Percentiles rank a stretch among this genome's conserved stretches.
Evolutionary conservation across 23 tunicate species (phyloP).

Genomic region (Halocynthia aurantium): DNA sequence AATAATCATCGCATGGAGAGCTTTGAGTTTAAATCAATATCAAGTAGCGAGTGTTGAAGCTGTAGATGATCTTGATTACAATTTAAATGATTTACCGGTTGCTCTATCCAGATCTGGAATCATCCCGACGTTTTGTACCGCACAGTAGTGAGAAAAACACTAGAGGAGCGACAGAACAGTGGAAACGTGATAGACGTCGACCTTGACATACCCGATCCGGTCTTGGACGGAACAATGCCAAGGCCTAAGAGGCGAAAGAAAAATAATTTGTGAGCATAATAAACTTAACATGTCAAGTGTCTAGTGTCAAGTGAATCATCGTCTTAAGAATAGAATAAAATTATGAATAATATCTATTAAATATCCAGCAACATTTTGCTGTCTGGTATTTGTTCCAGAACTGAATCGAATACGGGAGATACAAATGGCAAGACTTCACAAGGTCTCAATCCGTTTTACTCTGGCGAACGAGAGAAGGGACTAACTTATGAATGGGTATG

Average conservation of each 20-base stretch:
- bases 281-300: not conserved
- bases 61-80: not conserved
- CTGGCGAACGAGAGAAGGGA: slow-evolving; percentile 56
- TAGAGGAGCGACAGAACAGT: slow-evolving; percentile 31
- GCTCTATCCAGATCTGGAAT: slow-evolving; percentile 75
- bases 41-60: not conserved
- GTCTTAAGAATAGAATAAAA: not conserved
- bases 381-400: slow-evolving; percentile 14
- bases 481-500: slow-evolving; percentile 75
- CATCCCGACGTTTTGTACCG: slow-evolving; percentile 92
- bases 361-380: slow-evolving; percentile 20
- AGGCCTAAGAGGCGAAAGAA: slow-evolving; percentile 4
- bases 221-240: slow-evolving; percentile 5
- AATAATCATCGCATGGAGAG: too few species aligned
- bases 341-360: not conserved
- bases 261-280: not conserved
- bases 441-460: slow-evolving; percentile 15
- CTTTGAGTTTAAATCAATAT: too few species aligned
- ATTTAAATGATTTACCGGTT: not conserved
- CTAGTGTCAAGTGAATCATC: not conserved
- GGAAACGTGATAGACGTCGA: slow-evolving; percentile 45
- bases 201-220: slow-evolving; percentile 54
- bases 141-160: slow-evolving; percentile 37
- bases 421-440: slow-evolving; percentile 10
- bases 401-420: not conserved